Evolutionary conservation across 1,140 invertebrate genomes (phyloP).

Genomic region (Bursaphelenchus mucronatus): DNA sequence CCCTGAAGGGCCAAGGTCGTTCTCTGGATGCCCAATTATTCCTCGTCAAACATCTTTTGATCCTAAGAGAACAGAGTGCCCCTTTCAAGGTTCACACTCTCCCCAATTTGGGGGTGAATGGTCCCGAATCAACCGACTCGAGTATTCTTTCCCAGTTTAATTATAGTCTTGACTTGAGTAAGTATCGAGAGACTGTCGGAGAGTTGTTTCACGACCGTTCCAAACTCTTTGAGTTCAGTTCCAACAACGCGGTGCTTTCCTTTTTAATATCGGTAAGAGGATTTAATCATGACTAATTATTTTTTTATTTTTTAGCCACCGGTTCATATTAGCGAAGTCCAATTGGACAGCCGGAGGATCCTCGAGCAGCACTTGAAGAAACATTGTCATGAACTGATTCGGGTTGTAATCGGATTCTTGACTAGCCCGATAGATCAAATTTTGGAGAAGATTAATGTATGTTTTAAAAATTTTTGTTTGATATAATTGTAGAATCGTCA

Average conservation of each 20-base stretch:
- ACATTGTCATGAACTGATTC: constrained; percentile 48
- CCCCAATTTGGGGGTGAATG: neutral
- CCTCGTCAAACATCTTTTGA: constrained; percentile 93
- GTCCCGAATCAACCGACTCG: constrained; percentile 3
- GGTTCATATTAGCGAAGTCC: constrained; percentile 53
- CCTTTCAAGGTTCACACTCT: constrained; percentile 6
- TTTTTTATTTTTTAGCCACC: constrained; percentile 48
- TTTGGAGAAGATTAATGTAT: neutral
- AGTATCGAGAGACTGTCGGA: constrained; percentile 44
- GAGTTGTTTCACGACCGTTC: constrained; percentile 49
- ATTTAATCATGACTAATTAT: constrained; percentile 16
- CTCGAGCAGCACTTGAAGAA: constrained; percentile 50
- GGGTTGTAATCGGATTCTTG: constrained; percentile 36
- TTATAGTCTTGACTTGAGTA: constrained; percentile 54
- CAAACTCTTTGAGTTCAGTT: constrained; percentile 57
- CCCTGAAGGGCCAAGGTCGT: constrained; percentile 30
- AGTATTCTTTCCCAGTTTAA: constrained; percentile 37
- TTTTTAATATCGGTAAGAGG: constrained; percentile 47
- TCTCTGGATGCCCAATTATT: constrained; percentile 89
- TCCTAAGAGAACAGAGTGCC: constrained; percentile 78
- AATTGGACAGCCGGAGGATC: constrained; percentile 53
- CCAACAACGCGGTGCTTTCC: constrained; percentile 57
- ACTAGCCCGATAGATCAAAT: constrained; percentile 32
- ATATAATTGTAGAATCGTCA: too few relatives aligned
- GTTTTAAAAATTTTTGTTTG: too few relatives aligned